Evolutionary conservation across 1,140 invertebrate genomes (phyloP).

Genomic region (Idris sp.): DNA sequence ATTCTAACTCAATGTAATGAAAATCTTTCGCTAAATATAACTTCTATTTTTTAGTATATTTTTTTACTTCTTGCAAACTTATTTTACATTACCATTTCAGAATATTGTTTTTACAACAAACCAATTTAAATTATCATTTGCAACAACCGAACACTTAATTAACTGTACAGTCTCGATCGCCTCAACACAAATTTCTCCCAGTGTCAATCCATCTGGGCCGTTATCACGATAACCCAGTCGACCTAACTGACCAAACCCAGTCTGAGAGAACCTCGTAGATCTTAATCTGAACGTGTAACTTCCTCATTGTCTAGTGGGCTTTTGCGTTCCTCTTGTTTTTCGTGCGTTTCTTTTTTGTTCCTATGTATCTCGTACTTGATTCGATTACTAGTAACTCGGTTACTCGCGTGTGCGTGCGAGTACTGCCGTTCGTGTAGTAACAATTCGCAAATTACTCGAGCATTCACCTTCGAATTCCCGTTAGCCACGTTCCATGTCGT

Average conservation of each 20-base stretch:
- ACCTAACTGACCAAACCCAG: slow-evolving; percentile 26
- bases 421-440: slow-evolving; percentile 46
- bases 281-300: slow-evolving; percentile 41
- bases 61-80: no score
- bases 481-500: slow-evolving; percentile 65
- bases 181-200: slow-evolving; percentile 44
- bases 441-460: slow-evolving; percentile 70
- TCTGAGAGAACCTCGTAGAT: slow-evolving; percentile 10
- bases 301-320: slow-evolving; percentile 30
- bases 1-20: no score
- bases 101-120: no score
- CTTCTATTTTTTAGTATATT: no score
- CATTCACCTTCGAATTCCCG: slow-evolving; percentile 75
- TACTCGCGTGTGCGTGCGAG: slow-evolving; percentile 60
- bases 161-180: slow-evolving; percentile 20
- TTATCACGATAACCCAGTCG: slow-evolving; percentile 48
- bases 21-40: no score
- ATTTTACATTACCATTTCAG: no score
- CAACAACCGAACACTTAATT: slow-evolving; percentile 36
- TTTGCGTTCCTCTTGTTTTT: slow-evolving; percentile 36
- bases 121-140: slow-evolving; percentile 42
- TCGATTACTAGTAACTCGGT: slow-evolving; percentile 58
- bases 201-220: slow-evolving; percentile 37
- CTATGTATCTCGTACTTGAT: slow-evolving; percentile 56
- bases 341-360: slow-evolving; percentile 30